phyloP scores from a whole-genome alignment of 2,888 invertebrate genomes.

The Diadegma fenestrale region DNA sequence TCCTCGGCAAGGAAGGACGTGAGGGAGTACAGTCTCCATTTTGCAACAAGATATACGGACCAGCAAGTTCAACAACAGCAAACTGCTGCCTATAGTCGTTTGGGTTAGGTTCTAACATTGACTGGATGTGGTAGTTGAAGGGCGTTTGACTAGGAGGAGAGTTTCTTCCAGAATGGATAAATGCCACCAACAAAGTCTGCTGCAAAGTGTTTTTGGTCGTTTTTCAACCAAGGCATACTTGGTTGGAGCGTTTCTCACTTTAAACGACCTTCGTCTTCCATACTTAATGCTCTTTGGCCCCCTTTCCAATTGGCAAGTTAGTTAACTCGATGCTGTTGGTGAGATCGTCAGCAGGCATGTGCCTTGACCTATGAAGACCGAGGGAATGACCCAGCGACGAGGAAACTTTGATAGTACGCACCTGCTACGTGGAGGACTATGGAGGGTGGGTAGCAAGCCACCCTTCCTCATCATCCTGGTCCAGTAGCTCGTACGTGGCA shows the following conservation, averaged over 20 bases:
- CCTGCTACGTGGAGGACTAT: slow-evolving; percentile 54
- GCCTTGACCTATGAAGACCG: slow-evolving; percentile 69
- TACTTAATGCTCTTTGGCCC: slow-evolving; percentile 8
- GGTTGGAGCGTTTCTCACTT: not conserved
- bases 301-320: slow-evolving; percentile 49
- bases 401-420: slow-evolving; percentile 65
- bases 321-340: slow-evolving; percentile 57
- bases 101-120: not conserved
- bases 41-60: slow-evolving; percentile 1
- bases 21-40: not conserved
- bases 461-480: not conserved
- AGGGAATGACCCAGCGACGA: slow-evolving; percentile 68
- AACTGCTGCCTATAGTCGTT: slow-evolving; percentile 15
- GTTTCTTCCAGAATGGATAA: not conserved
- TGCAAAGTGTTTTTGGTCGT: not conserved
- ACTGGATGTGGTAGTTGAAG: not conserved
- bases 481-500: slow-evolving; percentile 16
- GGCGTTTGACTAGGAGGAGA: not conserved
- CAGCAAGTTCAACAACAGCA: not conserved
- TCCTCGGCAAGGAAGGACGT: not conserved
- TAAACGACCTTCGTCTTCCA: slow-evolving; percentile 6
- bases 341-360: slow-evolving; percentile 61
- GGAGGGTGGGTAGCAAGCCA: slow-evolving; percentile 11
- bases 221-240: not conserved
- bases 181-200: not conserved